Conservation (phyloP, 2,888 invertebrate species). For the Seira ritae region DNA sequence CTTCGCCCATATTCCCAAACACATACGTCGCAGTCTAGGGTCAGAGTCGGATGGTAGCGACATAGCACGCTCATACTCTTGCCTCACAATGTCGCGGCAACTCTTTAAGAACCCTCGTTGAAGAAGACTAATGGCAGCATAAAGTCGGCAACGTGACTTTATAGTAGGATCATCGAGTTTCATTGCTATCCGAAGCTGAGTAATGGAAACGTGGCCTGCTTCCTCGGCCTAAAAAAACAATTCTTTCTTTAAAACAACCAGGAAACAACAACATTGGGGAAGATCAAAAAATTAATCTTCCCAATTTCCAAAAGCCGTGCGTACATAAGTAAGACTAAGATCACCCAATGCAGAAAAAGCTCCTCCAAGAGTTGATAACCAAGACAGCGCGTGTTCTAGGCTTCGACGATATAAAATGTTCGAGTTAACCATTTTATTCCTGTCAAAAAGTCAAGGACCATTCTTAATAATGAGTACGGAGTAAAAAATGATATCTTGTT, state of each 20-base stretch:
- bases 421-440: conserved; percentile 60
- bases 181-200: conserved; percentile 88
- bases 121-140: conserved; percentile 90
- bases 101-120: conserved; percentile 84
- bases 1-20: conserved; percentile 91
- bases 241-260: no score
- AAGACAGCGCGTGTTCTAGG: conserved; percentile 90
- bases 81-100: conserved; percentile 79
- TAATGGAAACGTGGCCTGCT: conserved; percentile 90
- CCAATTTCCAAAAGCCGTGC: no score
- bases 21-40: conserved; percentile 85
- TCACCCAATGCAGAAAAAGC: conserved; percentile 97
- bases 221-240: conserved; percentile 83
- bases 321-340: conserved; percentile 86
- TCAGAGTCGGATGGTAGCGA: conserved; percentile 79
- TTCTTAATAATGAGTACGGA: neutral
- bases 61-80: conserved; percentile 70
- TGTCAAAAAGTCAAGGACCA: conserved; percentile 34
- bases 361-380: conserved; percentile 97
- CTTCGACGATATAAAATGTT: conserved; percentile 76
- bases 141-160: conserved; percentile 89
- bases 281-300: neutral
- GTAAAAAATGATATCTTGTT: neutral
- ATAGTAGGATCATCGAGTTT: conserved; percentile 88
- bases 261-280: no score